Base-by-base conservation (phyloP, 1,140 invertebrate genomes). In the Drosophila parvula region DNA sequence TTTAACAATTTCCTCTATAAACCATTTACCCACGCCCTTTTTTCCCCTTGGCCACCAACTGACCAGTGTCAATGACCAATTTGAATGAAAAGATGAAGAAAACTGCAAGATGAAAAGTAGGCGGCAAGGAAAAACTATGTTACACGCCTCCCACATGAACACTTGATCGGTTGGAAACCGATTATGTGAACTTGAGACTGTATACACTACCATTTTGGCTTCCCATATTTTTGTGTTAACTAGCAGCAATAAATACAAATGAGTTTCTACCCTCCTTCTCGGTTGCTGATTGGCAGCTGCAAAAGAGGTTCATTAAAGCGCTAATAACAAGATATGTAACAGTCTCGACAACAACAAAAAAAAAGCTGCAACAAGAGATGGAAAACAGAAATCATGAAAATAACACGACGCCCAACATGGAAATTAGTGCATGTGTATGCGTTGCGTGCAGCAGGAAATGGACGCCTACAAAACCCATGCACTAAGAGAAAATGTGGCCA, bases 301-400 rank as follows among this genome's bases (percentile, higher is more conserved):
- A 83, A 83, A 83, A 83, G 77, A 84, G 71, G 76, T 83, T 83
- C 80, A 83, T 83, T 83, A 83, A 79, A 68, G 71, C 71, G 71
- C 71, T 84, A 83, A 83, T 80, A 82, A 82, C 70, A 65, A 79
- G 80, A 70, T 76, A 79, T 75, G 79, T 62, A 74, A 69, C 79
- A 50, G 51, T 22, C n/a, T 61, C 47, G 14, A 60, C 47, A 16
- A 57, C 27, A 28, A 45, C 9, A 18, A 18, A n/a, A 27, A 80
- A 62, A 77, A 56, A 47, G 60, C 61, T 53, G 61, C 61, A 69
- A 30, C 65, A 51, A 67, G 59, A 69, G 65, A 67, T 69, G 65
- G 30, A 69, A 71, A 71, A 69, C 63, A 71, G 65, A 71, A 71
- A 71, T 71, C 65, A 58, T 71, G 68, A 40, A 71, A 71, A 71